phyloP scores from a whole-genome alignment of 2,888 invertebrate genomes.

The Pterostichus madidus region DNA sequence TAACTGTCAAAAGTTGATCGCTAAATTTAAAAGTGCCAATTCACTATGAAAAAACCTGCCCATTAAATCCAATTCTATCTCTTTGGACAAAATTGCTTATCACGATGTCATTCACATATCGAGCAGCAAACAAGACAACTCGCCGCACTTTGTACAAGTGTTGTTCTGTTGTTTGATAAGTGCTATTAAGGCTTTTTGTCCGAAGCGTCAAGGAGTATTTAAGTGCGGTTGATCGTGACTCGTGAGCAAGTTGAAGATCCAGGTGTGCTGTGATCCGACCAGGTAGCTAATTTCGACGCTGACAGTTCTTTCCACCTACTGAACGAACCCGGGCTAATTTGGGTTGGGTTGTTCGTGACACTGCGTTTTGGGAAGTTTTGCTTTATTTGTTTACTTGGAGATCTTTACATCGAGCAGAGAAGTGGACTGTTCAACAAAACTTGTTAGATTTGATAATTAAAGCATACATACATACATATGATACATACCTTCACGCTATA shows the following conservation, averaged over 20 bases:
- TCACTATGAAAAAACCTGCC: background rate
- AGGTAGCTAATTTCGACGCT: constrained; percentile 63
- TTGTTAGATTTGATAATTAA: too few species aligned
- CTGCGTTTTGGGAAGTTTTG: constrained; percentile 22
- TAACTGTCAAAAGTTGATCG: background rate
- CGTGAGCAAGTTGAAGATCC: constrained; percentile 31
- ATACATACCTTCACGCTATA: too few species aligned
- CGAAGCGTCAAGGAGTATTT: constrained; percentile 45
- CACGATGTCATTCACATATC: constrained; percentile 32
- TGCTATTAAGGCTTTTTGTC: constrained; percentile 51
- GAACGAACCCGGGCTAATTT: constrained; percentile 39
- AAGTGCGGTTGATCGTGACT: constrained; percentile 17
- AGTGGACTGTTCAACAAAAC: too few species aligned
- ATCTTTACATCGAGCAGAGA: too few species aligned
- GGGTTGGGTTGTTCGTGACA: constrained; percentile 2
- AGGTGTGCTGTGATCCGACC: constrained; percentile 55
- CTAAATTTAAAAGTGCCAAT: constrained; percentile 30
- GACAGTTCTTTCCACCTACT: constrained; percentile 57
- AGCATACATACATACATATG: too few species aligned
- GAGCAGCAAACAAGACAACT: constrained; percentile 22
- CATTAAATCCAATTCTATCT: constrained; percentile 14
- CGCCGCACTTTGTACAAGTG: constrained; percentile 32
- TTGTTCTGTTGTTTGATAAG: constrained; percentile 54
- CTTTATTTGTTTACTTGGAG: constrained; percentile 11
- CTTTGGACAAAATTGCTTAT: constrained; percentile 28